Base-by-base conservation (phyloP, 2,888 invertebrate species). In the Odiellus spinosus region DNA sequence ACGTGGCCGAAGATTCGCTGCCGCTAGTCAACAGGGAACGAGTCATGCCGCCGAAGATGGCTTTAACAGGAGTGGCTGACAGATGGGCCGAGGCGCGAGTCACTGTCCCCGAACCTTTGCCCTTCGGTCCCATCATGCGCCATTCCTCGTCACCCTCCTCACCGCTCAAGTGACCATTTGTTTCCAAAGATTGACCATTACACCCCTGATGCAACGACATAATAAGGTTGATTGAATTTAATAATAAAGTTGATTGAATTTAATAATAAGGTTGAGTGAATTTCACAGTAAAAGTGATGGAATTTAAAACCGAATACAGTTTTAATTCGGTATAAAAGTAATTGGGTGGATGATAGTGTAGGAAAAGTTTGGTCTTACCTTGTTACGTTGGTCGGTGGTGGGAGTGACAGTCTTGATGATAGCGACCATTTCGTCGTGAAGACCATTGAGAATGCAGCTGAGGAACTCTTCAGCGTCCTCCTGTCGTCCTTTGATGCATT, bases 381-480 rank as follows among this genome's bases (percentile, higher is more conserved):
- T n/a, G n/a, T n/a, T n/a, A n/a, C n/a, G n/a, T n/a, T n/a, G n/a
- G n/a, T n/a, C n/a, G n/a, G n/a, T n/a, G n/a, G n/a, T n/a, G n/a
- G n/a, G n/a, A n/a, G n/a, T n/a, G n/a, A 26, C 26, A 4, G 26
- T 17, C 49, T 49, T 46, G 49, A 65, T 63, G 60, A 85, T 82
- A 73, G 88, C 86, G 2, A 87, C 73, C 88, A 95, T 91, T 71
- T 96, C 95, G 66, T 95, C 95, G 63, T 93, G 91, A 47, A 95
- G 75, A 20, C 85, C 85, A 68, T 93, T 95, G 19, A 96, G 73
- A 52, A 95, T 73, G 64, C 84, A 87, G 6, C 88, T 84, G 2
- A 95, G 74, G 68, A 95, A 93, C 65, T 96, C 95, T 66, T 96
- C 95, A 0, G 95, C 95, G 68, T 96, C 95, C 64, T 95, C 93